These are phyloP conservation scores for Acleris holmiana DNA, from an alignment of 2,888 invertebrate species.

Conservation along the genomic window DNA sequence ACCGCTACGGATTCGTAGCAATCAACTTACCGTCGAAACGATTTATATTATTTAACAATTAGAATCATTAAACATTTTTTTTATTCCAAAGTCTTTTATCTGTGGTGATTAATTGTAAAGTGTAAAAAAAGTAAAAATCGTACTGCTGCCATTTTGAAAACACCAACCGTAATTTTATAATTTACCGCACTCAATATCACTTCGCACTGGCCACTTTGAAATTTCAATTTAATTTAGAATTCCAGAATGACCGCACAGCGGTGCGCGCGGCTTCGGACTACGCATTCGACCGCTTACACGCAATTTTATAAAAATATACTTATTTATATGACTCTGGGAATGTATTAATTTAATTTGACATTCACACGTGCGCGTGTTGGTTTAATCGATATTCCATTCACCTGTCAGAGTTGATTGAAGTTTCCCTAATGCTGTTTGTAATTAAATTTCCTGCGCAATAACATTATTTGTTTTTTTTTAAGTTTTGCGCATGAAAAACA, in stretches of 20 bases:
- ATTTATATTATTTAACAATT: slow-evolving; percentile 24
- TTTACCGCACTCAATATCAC: slow-evolving; percentile 65
- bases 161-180: slow-evolving; percentile 71
- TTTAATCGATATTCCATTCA: slow-evolving; percentile 8
- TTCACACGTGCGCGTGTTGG: slow-evolving; percentile 8
- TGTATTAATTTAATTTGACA: slow-evolving; percentile 34
- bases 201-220: slow-evolving; percentile 63
- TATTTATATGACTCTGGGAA: slow-evolving; percentile 26
- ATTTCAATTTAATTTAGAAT: slow-evolving; percentile 53
- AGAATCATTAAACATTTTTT: neutral
- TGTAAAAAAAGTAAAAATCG: slow-evolving; percentile 50
- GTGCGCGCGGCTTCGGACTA: slow-evolving; percentile 67
- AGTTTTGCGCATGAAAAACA: slow-evolving; percentile 15
- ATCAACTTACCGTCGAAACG: slow-evolving; percentile 25
- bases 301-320: slow-evolving; percentile 35
- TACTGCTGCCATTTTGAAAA: slow-evolving; percentile 71
- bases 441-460: neutral
- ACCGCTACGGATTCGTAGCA: slow-evolving; percentile 33
- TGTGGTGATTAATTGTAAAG: slow-evolving; percentile 28
- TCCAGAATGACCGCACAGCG: slow-evolving; percentile 66
- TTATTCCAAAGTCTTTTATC: slow-evolving; percentile 4
- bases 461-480: slow-evolving; percentile 15
- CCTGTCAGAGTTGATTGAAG: slow-evolving; percentile 31
- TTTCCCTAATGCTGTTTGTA: slow-evolving; percentile 26
- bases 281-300: slow-evolving; percentile 42